Conservation (phyloP, 2,888 invertebrate genomes). For the Lasius platythorax region DNA sequence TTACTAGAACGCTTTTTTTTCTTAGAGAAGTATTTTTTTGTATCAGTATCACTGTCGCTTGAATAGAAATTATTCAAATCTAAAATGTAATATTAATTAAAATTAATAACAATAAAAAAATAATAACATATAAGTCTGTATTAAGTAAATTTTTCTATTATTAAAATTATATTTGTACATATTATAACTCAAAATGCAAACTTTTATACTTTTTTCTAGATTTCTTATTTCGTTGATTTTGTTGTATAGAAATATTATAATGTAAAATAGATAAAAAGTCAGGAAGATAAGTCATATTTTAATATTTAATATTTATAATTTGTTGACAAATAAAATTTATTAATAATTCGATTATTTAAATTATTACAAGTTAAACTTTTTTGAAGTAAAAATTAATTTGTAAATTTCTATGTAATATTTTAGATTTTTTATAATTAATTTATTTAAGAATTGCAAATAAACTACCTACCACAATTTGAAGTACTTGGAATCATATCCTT, state of each 20-base stretch:
- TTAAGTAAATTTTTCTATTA: neutral
- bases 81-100: neutral
- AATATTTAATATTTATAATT: neutral
- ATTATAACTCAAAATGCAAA: neutral
- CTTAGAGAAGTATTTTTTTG: neutral
- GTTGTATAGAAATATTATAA: neutral
- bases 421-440: neutral
- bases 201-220: neutral
- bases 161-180: neutral
- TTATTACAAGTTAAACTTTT: neutral
- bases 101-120: neutral
- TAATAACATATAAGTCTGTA: neutral
- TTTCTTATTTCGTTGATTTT: neutral
- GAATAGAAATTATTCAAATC: neutral
- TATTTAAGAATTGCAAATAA: neutral
- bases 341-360: neutral
- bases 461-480: slow-evolving; percentile 3
- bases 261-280: neutral
- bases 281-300: neutral
- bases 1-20: neutral
- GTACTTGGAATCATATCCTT: neutral
- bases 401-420: neutral
- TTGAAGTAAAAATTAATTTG: neutral
- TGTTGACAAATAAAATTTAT: neutral
- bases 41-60: neutral